Conservation (phyloP, 2,888 invertebrate species). For the Eristalinus sepulchralis region DNA sequence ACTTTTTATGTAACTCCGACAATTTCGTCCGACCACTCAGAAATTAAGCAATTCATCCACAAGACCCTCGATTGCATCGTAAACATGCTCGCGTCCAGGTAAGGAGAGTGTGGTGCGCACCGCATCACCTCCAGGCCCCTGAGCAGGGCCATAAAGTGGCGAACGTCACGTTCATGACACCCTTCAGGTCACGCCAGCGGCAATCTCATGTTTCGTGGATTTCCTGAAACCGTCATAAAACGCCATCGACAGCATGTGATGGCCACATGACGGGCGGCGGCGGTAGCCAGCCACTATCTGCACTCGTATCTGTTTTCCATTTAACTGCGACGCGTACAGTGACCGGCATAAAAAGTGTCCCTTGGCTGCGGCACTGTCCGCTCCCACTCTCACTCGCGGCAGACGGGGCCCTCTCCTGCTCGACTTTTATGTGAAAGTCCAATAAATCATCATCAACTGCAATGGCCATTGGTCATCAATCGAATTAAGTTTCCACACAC, state of each 20-base stretch:
- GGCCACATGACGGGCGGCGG: background rate
- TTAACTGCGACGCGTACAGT: background rate
- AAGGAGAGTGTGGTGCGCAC: background rate
- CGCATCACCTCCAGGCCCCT: background rate
- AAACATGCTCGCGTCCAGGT: background rate
- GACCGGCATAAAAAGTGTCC: background rate
- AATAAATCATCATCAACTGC: constrained; percentile 44
- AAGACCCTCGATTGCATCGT: background rate
- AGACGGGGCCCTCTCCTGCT: background rate
- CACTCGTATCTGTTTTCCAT: background rate
- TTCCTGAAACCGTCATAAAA: background rate
- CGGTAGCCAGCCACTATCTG: background rate
- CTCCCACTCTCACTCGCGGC: background rate
- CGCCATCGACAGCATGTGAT: background rate
- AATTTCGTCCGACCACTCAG: background rate
- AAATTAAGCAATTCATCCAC: background rate
- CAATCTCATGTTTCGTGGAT: background rate
- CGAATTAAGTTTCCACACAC: background rate
- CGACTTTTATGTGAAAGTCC: constrained; percentile 40
- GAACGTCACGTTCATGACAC: background rate
- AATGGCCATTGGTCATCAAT: background rate
- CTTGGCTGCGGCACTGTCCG: background rate
- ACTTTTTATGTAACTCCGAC: background rate
- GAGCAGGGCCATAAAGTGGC: background rate
- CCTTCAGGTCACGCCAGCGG: background rate